Percentiles rank a stretch among this genome's conserved stretches.
Evolutionary conservation across 2,113 vertebrate species (phyloP).

Genomic region (Hymenochirus boettgeri): DNA sequence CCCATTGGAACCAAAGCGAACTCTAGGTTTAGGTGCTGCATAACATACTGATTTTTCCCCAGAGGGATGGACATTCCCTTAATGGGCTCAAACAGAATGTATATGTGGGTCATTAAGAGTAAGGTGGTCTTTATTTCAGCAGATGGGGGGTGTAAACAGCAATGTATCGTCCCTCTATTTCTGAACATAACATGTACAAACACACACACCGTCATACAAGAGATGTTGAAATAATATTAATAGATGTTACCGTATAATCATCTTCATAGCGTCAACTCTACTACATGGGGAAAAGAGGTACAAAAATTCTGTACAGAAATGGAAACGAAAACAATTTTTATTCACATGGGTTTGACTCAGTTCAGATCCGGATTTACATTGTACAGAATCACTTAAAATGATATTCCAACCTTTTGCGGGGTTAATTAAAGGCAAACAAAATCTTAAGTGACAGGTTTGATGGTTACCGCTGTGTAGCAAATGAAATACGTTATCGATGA

Average conservation of each 20-base stretch:
- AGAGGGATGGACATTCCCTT: no score
- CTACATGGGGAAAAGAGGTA: constrained; percentile 45
- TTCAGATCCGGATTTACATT: constrained; percentile 38
- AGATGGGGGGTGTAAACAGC: no score
- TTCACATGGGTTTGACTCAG: constrained; percentile 48
- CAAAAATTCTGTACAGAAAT: constrained; percentile 53
- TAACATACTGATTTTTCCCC: no score
- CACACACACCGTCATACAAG: no score
- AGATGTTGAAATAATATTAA: constrained; percentile 65
- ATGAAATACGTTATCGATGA: constrained; percentile 40
- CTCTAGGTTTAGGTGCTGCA: no score
- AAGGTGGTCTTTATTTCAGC: no score
- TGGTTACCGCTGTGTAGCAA: constrained; percentile 47
- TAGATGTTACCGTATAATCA: constrained; percentile 49
- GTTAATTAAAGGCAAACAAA: constrained; percentile 48
- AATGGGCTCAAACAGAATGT: no score
- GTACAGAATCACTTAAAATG: constrained; percentile 37
- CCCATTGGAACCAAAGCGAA: no score
- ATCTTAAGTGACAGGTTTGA: constrained; percentile 41
- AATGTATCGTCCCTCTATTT: no score
- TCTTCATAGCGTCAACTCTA: constrained; percentile 46
- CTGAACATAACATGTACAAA: no score
- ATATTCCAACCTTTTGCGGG: constrained; percentile 10
- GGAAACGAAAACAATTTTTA: constrained; percentile 42
- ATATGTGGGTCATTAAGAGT: no score